Evolutionary conservation across 2,113 vertebrate species (phyloP), one percentile per base, ranked within the genome.

Genomic region (Antennarius striatus): DNA sequence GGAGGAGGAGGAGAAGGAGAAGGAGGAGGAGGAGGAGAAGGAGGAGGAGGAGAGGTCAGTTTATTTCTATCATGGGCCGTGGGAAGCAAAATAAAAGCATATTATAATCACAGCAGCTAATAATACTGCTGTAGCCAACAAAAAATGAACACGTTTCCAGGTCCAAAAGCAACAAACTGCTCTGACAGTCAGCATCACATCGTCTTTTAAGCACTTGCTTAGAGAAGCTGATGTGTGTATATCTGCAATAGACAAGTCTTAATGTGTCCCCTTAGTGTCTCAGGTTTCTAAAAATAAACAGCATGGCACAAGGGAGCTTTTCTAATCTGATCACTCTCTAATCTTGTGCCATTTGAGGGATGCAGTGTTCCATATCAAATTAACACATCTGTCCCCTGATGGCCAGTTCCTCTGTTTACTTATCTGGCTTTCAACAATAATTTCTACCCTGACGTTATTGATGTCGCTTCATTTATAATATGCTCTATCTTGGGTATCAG

Each of bases 251-350:
- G 50, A 68, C 64, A 69, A 46, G 43, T 71, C 64, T 79, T 73
- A 71, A 68, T 71, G 48, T 29, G 56, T 80, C 82, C 74, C 71
- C 6, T 30, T 7, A 1, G 75, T 69, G 77, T 90, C 73, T 90
- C 80, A 39, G 70, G 78, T 85, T 89, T 84, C 89, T 88, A 90
- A 90, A 91, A 91, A 93, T 90, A 90, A 89, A 90, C 90, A 83
- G 83, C 71, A 75, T 76, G 56, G 79, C 83, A 75, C 78, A 29
- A 68, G 80, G 74, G 77, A 77, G 60, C 22, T 70, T 69, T 72
- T 59, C 84, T 88, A 92, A 91, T 91, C 90, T 88, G 83, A 89
- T 92, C 86, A 86, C 76, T 70, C 82, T 70, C 79, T 91, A 88
- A 89, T 90, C 88, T 79, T 82, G 50, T 78, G 70, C 84, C 84